Evolutionary conservation across 2,113 vertebrate genomes (phyloP).

Genomic region (Indicator maculatus): DNA sequence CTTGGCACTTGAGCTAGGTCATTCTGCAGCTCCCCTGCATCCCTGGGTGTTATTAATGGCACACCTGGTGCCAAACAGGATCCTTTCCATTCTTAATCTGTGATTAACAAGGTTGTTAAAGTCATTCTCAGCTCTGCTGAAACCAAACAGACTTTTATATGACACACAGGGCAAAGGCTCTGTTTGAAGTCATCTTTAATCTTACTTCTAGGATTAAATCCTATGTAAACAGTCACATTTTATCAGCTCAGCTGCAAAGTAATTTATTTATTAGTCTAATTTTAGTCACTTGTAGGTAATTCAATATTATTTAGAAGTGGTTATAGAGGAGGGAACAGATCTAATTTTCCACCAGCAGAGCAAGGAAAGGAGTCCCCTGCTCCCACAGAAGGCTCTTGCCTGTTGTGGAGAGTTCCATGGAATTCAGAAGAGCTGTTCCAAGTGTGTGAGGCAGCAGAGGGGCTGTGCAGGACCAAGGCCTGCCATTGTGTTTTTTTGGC

Average conservation of each 20-base stretch:
- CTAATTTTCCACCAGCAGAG: background rate
- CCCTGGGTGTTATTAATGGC: constrained; percentile 16
- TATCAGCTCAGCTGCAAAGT: constrained; percentile 42
- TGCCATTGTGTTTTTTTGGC: constrained; percentile 32
- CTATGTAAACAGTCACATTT: constrained; percentile 61
- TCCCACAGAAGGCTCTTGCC: background rate
- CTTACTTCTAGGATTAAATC: constrained; percentile 53
- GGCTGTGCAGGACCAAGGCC: constrained; percentile 36
- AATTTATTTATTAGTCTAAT: constrained; percentile 66
- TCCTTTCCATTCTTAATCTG: constrained; percentile 57
- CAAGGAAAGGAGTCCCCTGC: background rate
- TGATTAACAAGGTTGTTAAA: constrained; percentile 65
- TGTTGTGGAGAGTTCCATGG: background rate
- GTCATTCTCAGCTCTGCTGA: constrained; percentile 31
- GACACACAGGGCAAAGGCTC: constrained; percentile 25
- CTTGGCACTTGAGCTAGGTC: background rate
- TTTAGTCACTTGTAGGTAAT: constrained; percentile 43
- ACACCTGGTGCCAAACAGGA: constrained; percentile 44
- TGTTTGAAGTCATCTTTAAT: constrained; percentile 66
- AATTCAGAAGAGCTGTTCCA: constrained; percentile 1
- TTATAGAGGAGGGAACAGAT: background rate
- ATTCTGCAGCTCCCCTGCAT: constrained; percentile 16
- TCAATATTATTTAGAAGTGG: background rate
- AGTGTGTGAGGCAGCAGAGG: constrained; percentile 14
- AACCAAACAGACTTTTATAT: constrained; percentile 47